A percentile compares a stretch with the other conserved stretches of the same genome.
Conservation (phyloP, 2,113 vertebrate genomes). For the Pavo muticus region DNA sequence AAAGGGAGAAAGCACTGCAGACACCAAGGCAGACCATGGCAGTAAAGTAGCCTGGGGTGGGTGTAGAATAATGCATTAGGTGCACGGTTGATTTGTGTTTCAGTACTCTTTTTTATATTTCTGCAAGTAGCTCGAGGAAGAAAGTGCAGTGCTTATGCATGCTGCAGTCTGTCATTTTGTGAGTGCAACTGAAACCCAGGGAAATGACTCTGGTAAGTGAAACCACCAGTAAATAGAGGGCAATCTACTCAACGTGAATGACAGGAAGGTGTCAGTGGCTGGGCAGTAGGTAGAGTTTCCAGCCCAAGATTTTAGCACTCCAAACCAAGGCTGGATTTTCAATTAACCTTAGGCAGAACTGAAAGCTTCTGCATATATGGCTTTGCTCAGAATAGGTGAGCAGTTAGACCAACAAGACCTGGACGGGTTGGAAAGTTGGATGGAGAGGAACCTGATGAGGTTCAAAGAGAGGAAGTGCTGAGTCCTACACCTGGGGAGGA, state of each 20-base stretch:
- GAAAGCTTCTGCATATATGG: not conserved
- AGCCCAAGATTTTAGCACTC: not conserved
- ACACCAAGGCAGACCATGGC: not conserved
- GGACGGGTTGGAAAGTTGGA: too few relatives aligned
- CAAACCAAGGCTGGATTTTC: not conserved
- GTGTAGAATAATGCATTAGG: not conserved
- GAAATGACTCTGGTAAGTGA: not conserved
- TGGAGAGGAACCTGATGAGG: too few relatives aligned
- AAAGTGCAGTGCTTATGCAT: not conserved
- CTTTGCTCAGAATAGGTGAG: not conserved
- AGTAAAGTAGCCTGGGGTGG: not conserved
- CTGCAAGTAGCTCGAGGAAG: not conserved
- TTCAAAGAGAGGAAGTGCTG: too few relatives aligned
- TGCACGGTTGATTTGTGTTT: not conserved
- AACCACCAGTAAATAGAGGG: not conserved
- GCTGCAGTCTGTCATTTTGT: not conserved
- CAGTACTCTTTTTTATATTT: not conserved
- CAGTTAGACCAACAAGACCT: not conserved
- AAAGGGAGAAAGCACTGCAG: not conserved
- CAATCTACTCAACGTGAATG: not conserved
- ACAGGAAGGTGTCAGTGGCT: not conserved
- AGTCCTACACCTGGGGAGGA: too few relatives aligned
- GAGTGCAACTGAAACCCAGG: conserved; percentile 14
- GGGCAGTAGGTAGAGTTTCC: not conserved
- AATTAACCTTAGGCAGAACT: not conserved